Evolutionary conservation across 1,140 invertebrate genomes (phyloP), one percentile per base, ranked within the genome.

Genomic region (Diachasma alloeum): DNA sequence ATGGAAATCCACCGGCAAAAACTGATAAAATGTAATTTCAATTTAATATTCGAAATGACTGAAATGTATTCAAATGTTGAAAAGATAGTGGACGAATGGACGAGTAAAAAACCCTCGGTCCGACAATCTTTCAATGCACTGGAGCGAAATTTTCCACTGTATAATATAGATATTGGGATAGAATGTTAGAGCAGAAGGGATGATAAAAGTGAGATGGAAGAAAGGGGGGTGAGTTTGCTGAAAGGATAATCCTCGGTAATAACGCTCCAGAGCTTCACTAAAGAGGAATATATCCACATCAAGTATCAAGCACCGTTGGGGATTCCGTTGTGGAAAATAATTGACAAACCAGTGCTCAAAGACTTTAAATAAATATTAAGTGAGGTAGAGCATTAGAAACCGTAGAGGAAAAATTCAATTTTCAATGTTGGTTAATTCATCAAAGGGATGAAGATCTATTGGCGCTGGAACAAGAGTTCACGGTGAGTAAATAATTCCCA

Each of bases 241-340:
- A 63, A 63, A 63, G 59, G 22, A 63, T 63, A 63, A 63, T 63
- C 59, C 59, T 63, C 19, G 59, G 59, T 63, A 63, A 63, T 63
- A 63, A 63, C 59, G 59, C 59, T 63, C 24, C 59, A 63, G 59
- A 63, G 59, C 59, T 63, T 63, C 59, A 63, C 59, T 63, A 63
- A 63, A 63, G 59, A 63, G 59, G 24, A 63, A 63, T 63, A 63
- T 63, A 63, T 63, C 59, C 24, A 26, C 59, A 63, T 56, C n/a
- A 56, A 56, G 48, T 19, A 56, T 22, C 48, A 42, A 42, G 39
- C 39, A 42, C 39, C 39, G 39, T 31, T 75, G 68, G 69, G 44
- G 46, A 67, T 70, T 68, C 39, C 24, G 68, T 76, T 69, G 74
- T 71, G 36, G 39, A 76, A 76, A 76, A 76, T 76, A 76, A 76